A percentile compares a stretch with the other conserved stretches of the same genome.
These are phyloP conservation scores for Callyntrura sp. DNA, from an alignment of 2,888 invertebrate species.

Conservation along the genomic window DNA sequence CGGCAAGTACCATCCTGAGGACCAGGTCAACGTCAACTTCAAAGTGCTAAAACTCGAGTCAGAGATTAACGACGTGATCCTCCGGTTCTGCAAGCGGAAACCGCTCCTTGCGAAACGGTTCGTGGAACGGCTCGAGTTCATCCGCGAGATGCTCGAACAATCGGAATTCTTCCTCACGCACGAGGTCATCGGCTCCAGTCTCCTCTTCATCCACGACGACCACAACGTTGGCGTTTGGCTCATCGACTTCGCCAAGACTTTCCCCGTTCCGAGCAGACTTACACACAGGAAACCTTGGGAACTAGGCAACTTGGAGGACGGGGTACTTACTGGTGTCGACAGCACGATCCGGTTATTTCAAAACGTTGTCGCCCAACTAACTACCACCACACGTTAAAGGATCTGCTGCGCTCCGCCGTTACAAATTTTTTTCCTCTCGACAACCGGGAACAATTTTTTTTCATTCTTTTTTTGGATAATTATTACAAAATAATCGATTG, in stretches of 20 bases:
- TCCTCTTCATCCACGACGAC: constrained; percentile 95
- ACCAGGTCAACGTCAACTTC: constrained; percentile 63
- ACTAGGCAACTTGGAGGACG: constrained; percentile 98
- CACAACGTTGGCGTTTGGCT: constrained; percentile 96
- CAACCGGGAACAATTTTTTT: too few species aligned
- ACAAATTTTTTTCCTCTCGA: too few species aligned
- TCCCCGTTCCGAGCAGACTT: constrained; percentile 90
- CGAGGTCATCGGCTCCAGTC: constrained; percentile 91
- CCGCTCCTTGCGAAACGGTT: constrained; percentile 87
- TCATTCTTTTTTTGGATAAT: too few species aligned
- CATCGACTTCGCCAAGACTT: constrained; percentile 98
- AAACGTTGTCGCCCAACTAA: too few species aligned
- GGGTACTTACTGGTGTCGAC: constrained; percentile 96
- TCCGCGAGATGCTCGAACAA: constrained; percentile 90
- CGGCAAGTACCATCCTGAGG: neutral
- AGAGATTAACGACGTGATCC: constrained; percentile 91
- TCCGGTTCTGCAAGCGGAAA: constrained; percentile 91
- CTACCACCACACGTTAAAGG: too few species aligned
- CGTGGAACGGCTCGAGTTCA: constrained; percentile 91
- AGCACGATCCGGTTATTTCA: constrained; percentile 90
- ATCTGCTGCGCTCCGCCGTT: too few species aligned
- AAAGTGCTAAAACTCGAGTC: constrained; percentile 74
- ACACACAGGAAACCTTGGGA: constrained; percentile 94
- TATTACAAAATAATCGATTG: too few species aligned
- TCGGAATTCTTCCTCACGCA: constrained; percentile 93